phyloP scores from a whole-genome alignment of 2,113 vertebrate genomes.

The Microcebus griseorufus region DNA sequence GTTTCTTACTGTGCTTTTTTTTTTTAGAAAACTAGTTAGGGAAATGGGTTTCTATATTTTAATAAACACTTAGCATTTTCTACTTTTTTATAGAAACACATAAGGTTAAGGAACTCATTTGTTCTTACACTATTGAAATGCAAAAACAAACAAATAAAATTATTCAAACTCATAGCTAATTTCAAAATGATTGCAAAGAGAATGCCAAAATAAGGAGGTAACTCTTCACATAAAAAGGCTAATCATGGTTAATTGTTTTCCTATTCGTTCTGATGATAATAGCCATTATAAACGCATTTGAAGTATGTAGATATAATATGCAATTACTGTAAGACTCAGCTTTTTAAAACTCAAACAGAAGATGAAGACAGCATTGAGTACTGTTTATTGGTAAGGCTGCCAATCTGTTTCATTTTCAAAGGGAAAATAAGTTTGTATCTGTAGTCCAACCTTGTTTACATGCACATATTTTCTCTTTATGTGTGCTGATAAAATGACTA shows the following conservation, averaged over 20 bases:
- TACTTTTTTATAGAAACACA: conserved; percentile 71
- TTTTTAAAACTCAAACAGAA: conserved; percentile 61
- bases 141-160: conserved; percentile 81
- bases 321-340: conserved; percentile 64
- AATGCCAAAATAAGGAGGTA: conserved; percentile 79
- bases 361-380: neutral
- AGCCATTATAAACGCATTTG: conserved; percentile 70
- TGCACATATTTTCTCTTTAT: conserved; percentile 50
- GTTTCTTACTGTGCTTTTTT: neutral
- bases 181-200: conserved; percentile 74
- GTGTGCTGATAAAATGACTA: conserved; percentile 41
- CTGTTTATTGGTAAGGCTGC: conserved; percentile 58
- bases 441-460: conserved; percentile 49
- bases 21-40: neutral
- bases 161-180: conserved; percentile 78
- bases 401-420: conserved; percentile 59
- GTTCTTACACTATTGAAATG: conserved; percentile 67
- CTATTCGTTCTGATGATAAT: conserved; percentile 63
- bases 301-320: conserved; percentile 63
- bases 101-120: conserved; percentile 74
- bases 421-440: conserved; percentile 55
- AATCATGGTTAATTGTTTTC: conserved; percentile 81
- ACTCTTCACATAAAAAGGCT: conserved; percentile 79
- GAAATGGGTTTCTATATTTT: conserved; percentile 40
- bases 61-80: conserved; percentile 65